Evolutionary conservation across 2,113 vertebrate species (phyloP).

Genomic region (Solenodon paradoxus): DNA sequence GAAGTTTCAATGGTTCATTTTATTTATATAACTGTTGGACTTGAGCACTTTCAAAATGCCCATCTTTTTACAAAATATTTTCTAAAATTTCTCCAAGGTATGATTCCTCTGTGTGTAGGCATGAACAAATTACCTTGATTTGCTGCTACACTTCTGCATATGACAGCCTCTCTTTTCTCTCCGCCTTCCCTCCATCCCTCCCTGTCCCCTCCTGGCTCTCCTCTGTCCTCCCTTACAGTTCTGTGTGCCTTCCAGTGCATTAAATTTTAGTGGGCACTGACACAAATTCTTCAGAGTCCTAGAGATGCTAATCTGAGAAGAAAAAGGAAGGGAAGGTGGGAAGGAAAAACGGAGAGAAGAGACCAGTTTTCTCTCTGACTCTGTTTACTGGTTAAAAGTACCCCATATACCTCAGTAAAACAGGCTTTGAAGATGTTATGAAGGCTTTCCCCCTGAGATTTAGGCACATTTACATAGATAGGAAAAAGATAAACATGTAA

Average conservation of each 20-base stretch:
- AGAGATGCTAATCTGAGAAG: not conserved
- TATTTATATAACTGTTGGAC: not conserved
- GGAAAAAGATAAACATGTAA: not conserved
- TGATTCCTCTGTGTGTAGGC: not conserved
- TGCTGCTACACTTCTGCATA: not conserved
- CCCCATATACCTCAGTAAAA: not conserved
- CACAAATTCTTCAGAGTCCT: not conserved
- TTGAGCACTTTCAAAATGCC: not conserved
- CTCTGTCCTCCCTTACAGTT: not conserved
- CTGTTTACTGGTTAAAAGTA: not conserved
- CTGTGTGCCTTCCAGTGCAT: not conserved
- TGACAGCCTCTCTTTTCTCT: not conserved
- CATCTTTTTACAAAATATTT: not conserved
- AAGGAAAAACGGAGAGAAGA: not conserved
- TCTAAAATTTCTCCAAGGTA: not conserved
- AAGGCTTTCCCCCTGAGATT: not conserved
- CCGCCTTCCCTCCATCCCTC: not conserved
- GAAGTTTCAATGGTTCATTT: not conserved
- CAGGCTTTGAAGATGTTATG: not conserved
- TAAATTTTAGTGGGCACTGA: not conserved
- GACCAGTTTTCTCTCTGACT: not conserved
- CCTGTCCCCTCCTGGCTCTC: not conserved
- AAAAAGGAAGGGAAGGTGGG: not conserved
- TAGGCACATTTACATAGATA: not conserved
- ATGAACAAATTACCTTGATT: not conserved